Evolutionary conservation across 2,797 vertebrate species (phyloP).

Genomic region (Ctenopoma kingsleyae): DNA sequence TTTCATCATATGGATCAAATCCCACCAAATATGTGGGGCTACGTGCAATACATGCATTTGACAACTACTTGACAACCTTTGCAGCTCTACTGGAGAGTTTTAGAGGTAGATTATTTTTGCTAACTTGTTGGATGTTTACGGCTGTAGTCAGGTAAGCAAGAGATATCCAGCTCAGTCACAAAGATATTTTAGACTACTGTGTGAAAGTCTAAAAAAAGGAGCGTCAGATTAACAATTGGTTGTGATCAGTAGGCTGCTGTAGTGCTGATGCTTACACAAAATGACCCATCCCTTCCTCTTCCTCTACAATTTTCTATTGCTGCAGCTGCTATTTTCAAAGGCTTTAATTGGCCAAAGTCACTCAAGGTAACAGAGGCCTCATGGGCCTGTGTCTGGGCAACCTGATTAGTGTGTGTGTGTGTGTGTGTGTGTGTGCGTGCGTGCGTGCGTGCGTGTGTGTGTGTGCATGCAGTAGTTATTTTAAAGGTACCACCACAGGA

Average conservation of each 20-base stretch:
- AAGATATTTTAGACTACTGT: slow-evolving; percentile 3
- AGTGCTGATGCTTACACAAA: slow-evolving; percentile 51
- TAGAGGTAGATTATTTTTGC: not conserved
- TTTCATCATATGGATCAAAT: not conserved
- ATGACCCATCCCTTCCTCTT: slow-evolving; percentile 23
- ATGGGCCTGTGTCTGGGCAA: slow-evolving; percentile 65
- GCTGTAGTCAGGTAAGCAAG: not conserved
- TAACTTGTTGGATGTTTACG: not conserved
- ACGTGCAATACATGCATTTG: not conserved
- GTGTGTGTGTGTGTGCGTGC: too few relatives aligned
- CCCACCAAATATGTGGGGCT: not conserved
- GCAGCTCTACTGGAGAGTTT: not conserved
- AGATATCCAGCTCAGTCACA: slow-evolving; percentile 14
- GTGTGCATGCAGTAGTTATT: not conserved
- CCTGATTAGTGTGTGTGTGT: slow-evolving; percentile 41
- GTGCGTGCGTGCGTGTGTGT: not conserved
- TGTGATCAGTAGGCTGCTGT: slow-evolving; percentile 29
- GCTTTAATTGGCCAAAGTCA: slow-evolving; percentile 76
- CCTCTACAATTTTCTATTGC: slow-evolving; percentile 29
- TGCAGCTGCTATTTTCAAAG: slow-evolving; percentile 67
- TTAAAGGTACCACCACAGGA: slow-evolving; percentile 34
- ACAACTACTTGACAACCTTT: too few relatives aligned
- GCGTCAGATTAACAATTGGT: slow-evolving; percentile 14
- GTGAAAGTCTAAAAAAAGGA: not conserved
- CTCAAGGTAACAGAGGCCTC: slow-evolving; percentile 67